Evolutionary conservation across 2,797 vertebrate genomes (phyloP).

Genomic region (Anabacerthia variegaticeps): DNA sequence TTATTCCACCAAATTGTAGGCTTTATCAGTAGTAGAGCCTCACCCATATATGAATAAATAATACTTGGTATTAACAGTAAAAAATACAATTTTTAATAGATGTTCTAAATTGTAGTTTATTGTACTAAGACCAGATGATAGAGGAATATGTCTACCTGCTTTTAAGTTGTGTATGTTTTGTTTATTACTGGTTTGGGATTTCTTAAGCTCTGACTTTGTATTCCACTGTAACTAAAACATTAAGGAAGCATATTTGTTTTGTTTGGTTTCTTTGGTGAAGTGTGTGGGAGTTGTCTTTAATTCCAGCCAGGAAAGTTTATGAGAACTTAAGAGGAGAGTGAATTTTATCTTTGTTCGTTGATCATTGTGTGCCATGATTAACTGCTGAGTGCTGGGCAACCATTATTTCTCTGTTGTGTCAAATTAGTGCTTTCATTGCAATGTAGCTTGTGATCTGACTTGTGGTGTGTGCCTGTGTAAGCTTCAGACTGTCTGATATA

Average conservation of each 20-base stretch:
- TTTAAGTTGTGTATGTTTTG: neutral
- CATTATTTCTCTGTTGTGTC: neutral
- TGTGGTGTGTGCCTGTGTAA: neutral
- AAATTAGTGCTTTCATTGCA: neutral
- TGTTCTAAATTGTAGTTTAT: neutral
- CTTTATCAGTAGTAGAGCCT: neutral
- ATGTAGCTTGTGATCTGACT: neutral
- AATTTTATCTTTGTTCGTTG: conserved; percentile 3
- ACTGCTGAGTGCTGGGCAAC: neutral
- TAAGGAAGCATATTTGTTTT: neutral
- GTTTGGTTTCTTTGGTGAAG: conserved; percentile 52
- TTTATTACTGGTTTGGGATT: neutral
- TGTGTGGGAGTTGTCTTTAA: conserved; percentile 11
- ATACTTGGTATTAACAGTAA: neutral
- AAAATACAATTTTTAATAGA: neutral
- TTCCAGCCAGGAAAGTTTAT: neutral
- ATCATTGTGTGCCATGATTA: neutral
- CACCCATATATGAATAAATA: neutral
- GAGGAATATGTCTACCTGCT: neutral
- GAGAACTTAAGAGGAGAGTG: neutral
- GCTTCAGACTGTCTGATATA: neutral
- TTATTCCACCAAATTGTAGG: neutral
- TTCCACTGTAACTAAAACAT: neutral
- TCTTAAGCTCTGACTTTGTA: neutral
- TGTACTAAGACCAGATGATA: neutral